Percentiles rank a stretch among this genome's conserved stretches.
These are phyloP conservation scores for Crenichthys baileyi DNA, from an alignment of 2,797 vertebrate species.

Conservation along the genomic window DNA sequence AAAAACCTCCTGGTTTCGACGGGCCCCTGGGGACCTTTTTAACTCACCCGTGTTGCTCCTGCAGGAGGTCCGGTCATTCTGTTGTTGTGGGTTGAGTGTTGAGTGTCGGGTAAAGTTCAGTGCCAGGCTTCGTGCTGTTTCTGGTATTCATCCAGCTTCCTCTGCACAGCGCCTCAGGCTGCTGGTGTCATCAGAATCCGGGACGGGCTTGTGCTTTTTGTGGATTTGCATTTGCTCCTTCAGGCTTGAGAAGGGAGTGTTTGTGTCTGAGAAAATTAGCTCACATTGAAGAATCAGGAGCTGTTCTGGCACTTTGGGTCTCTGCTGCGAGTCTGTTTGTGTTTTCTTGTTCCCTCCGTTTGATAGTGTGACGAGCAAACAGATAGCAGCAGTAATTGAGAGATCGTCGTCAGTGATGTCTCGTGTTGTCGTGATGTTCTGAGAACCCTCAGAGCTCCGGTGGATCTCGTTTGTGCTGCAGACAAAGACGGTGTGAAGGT, in stretches of 20 bases:
- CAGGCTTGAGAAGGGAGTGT: background rate
- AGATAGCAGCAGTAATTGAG: background rate
- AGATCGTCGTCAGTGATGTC: background rate
- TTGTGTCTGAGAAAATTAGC: background rate
- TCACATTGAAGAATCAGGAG: background rate
- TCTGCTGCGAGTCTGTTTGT: background rate
- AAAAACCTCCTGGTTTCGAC: background rate
- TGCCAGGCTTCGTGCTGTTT: background rate
- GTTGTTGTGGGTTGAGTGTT: background rate
- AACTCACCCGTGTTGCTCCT: background rate
- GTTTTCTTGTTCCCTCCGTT: background rate
- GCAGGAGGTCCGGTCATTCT: background rate
- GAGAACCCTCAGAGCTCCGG: background rate
- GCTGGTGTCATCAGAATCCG: background rate
- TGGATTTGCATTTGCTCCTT: background rate
- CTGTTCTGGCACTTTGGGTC: background rate
- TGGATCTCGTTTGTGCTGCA: background rate
- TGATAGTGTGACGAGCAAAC: background rate
- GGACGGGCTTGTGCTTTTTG: background rate
- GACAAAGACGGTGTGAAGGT: background rate
- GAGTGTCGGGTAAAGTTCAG: background rate
- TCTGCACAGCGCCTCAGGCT: background rate
- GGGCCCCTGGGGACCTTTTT: background rate
- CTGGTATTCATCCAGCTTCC: background rate
- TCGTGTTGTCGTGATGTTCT: background rate